Evolutionary conservation across 2,797 vertebrate species (phyloP), one percentile per base, ranked within the genome.

Genomic region (Argentina silus): DNA sequence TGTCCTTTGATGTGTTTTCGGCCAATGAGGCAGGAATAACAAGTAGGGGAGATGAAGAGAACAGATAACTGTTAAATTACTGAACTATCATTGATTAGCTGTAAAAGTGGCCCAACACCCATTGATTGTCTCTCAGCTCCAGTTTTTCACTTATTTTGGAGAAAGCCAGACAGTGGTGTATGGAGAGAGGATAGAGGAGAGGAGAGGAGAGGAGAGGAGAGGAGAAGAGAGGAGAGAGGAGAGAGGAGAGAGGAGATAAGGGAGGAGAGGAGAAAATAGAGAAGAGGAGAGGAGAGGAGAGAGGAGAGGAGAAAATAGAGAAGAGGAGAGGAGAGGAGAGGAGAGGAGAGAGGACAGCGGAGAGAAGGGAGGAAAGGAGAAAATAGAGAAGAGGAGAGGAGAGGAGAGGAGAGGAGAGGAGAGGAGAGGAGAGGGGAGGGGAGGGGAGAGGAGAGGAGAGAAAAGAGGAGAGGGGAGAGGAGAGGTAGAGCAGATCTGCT

Each of bases 61-160:
- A 81, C 80, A 86, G 91, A 91, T 91, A 91, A 86, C 75, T 63
- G 79, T 76, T 81, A 88, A 88, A 91, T 92, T 87, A 90, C 87
- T 83, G 60, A 76, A 79, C 75, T 80, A 69, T 72, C 83, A 92
- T 92, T 88, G 89, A 91, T 92, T 92, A 86, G 81, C 87, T 92
- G 88, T 90, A 89, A 76, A 85, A 84, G 66, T 74, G 77, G 78
- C 74, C 1, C 10, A 82, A 70, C 88, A 19, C 6, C 3, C 15
- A 91, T 90, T 83, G 91, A 92, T 90, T 80, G 10, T 45, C 81
- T 88, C 85, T 91, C 90, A 90, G 83, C 74, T 76, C 81, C 86
- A 90, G 85, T 92, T 92, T 91, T 90, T 85, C 85, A 73, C 43
- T 27, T 65, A 85, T 88, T 85, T 85, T 60, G 86, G 82, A 78